Evolutionary conservation across 2,797 vertebrate species (phyloP).

Genomic region (Tapirus indicus): DNA sequence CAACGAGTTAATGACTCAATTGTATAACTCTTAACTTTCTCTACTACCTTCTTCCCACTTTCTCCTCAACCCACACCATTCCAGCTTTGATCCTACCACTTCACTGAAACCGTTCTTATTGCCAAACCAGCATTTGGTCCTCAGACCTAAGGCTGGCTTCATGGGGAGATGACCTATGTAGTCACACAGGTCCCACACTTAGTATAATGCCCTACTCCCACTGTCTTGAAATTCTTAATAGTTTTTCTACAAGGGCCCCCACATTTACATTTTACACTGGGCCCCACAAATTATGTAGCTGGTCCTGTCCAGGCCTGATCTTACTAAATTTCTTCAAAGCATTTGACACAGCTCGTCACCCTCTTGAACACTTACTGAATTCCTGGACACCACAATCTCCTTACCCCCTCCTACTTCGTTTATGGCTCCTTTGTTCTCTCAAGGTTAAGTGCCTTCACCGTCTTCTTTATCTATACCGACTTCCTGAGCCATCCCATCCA

Average conservation of each 20-base stretch:
- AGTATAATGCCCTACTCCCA: not conserved
- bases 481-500: not conserved
- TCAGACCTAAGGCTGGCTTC: not conserved
- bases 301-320: not conserved
- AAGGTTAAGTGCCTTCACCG: not conserved
- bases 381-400: not conserved
- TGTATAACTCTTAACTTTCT: not conserved
- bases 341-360: not conserved
- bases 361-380: not conserved
- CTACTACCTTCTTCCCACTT: not conserved
- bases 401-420: not conserved
- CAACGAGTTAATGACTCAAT: not conserved
- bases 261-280: not conserved
- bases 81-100: not conserved
- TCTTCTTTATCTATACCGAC: not conserved
- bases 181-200: not conserved
- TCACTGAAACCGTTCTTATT: not conserved
- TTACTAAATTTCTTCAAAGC: not conserved
- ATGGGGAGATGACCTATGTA: not conserved
- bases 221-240: not conserved
- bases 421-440: not conserved
- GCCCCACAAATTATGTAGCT: not conserved
- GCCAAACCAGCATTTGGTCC: not conserved
- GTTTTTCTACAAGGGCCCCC: not conserved
- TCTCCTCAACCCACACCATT: not conserved